A percentile compares a stretch with the other conserved stretches of the same genome.
Conservation (phyloP, 2,113 vertebrate genomes). For the Macaca fascicularis region T2T-MFA8v1.1 NC_088378.1:147267001-147267500, state of each 20-base stretch:
- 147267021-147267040: conserved; percentile 94
- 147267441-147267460: background rate
- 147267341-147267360: background rate
- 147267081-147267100: background rate
- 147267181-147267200: background rate
- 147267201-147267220: background rate
- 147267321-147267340: background rate
- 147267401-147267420: background rate
- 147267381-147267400: background rate
- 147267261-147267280: background rate
- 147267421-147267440: background rate
- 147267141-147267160: background rate
- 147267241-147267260: background rate
- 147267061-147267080: background rate
- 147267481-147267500: background rate
- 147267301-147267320: background rate
- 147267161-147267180: background rate
- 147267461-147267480: background rate
- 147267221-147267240: background rate
- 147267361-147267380: background rate
- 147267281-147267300: background rate
- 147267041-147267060: conserved; percentile 92
- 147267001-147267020: conserved; percentile 94
- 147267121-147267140: accelerated
- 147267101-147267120: too few species aligned